Evolutionary conservation across 1,140 invertebrate species (phyloP), one percentile per base, ranked within the genome.

Genomic region (Nephotettix cincticeps): DNA sequence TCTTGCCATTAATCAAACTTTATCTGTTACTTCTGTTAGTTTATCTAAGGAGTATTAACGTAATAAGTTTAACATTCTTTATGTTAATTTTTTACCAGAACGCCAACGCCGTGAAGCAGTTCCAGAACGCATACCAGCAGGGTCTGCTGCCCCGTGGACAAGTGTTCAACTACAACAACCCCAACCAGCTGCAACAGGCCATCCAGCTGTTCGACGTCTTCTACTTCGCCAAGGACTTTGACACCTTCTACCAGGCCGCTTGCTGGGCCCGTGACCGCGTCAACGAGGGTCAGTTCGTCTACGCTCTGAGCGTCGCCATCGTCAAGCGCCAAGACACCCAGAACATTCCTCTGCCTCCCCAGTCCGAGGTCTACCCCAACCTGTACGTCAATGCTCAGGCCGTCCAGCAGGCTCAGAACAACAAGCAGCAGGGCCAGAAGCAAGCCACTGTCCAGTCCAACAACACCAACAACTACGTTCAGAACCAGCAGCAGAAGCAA

Each of bases 351-450:
- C 76, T 90, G 1, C 90, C 90, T 1, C 84, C 88, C 29, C 83
- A 88, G 9, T 90, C 90, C 73, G 90, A 91, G 80, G 82, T 90
- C 19, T 85, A 86, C 69, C 90, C 90, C 28, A 84, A 87, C 78
- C 84, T 83, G 76, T 87, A 87, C 82, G 86, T 90, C 72, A 1
- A 63, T n/a, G 23, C 36, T 27, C 14, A n/a, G 11, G 65, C 40
- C 14, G 6, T 68, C 25, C 65, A 47, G 21, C 65, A 68, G 25
- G 43, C 43, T 2, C 43, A 68, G 36, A 30, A 68, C 65, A 13
- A 43, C 32, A 45, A 68, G 17, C 43, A 68, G 17, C 36, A 68
- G 25, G 65, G 56, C 23, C 21, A 27, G 56, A 61, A 61, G 25
- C 23, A 61, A 28, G 56, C 13, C 25, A 6, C 6, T 9, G 2